Conservation (phyloP, 64 coral and sea anemone genomes). For the Montipora sp. region DNA sequence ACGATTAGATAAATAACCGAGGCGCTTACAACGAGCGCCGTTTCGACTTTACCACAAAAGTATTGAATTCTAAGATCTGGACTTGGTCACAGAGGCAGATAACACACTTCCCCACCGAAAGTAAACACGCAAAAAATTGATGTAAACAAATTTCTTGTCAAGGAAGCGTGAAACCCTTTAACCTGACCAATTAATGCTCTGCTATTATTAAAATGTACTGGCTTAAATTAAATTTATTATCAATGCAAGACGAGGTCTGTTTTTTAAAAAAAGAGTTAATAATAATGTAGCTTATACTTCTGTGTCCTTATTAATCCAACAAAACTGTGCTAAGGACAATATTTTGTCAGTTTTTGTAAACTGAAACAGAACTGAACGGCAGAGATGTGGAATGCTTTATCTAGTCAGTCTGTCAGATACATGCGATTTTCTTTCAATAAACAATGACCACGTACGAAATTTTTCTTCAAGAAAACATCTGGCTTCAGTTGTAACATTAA, state of each 20-base stretch:
- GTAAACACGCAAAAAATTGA: conserved; percentile 54
- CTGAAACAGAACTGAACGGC: conserved; percentile 1
- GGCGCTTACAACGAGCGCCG: not conserved
- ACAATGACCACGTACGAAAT: conserved; percentile 6
- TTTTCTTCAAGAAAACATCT: conserved; percentile 58
- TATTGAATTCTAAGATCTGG: not conserved
- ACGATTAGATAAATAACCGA: conserved; percentile 29
- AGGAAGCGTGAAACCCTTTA: conserved; percentile 43
- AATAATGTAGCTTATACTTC: not conserved
- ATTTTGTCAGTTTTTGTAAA: conserved; percentile 12
- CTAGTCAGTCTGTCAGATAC: conserved; percentile 8
- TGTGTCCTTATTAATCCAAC: not conserved
- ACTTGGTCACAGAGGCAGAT: not conserved
- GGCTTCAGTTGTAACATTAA: conserved; percentile 56
- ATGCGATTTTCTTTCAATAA: conserved; percentile 54
- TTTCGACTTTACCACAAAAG: not conserved
- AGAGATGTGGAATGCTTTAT: not conserved
- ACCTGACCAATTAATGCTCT: conserved; percentile 45
- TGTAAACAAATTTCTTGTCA: conserved; percentile 57
- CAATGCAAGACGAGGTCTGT: not conserved
- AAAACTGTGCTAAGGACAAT: conserved; percentile 5
- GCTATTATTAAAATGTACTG: conserved; percentile 59
- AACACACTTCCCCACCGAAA: not conserved
- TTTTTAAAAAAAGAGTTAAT: conserved; percentile 1
- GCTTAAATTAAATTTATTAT: conserved; percentile 45